These are phyloP conservation scores for Sipha maydis DNA, from an alignment of 2,888 invertebrate species.

Conservation along the genomic window DNA sequence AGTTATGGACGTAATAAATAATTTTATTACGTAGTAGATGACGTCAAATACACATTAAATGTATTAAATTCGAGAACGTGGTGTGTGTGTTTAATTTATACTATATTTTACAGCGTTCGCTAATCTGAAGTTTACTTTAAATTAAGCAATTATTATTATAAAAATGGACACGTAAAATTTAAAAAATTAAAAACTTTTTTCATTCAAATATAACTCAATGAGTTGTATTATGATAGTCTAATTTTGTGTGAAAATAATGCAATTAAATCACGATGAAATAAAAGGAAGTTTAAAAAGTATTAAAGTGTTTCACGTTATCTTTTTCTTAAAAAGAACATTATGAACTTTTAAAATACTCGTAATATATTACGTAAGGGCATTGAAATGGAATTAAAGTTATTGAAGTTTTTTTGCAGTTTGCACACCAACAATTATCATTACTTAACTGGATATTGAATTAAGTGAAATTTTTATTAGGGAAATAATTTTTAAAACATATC, in stretches of 20 bases:
- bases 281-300: slow-evolving; percentile 48
- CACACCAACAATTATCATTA: not conserved
- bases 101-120: not conserved
- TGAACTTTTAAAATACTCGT: slow-evolving; percentile 11
- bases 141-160: slow-evolving; percentile 44
- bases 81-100: not conserved
- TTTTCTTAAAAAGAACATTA: slow-evolving; percentile 39
- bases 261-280: slow-evolving; percentile 38
- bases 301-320: slow-evolving; percentile 37
- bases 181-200: slow-evolving; percentile 4
- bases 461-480: not conserved
- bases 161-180: not conserved
- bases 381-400: not conserved
- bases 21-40: not conserved
- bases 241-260: slow-evolving; percentile 42
- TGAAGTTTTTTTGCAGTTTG: not conserved
- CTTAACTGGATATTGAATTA: not conserved
- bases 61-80: not conserved
- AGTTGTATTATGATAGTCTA: slow-evolving; percentile 35
- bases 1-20: not conserved
- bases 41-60: slow-evolving; percentile 1
- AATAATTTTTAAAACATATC: not conserved
- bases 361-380: not conserved
- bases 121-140: slow-evolving; percentile 46
- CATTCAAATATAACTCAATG: slow-evolving; percentile 28